Conservation (phyloP, 2,888 invertebrate genomes). For the Melipona bicolor region DNA sequence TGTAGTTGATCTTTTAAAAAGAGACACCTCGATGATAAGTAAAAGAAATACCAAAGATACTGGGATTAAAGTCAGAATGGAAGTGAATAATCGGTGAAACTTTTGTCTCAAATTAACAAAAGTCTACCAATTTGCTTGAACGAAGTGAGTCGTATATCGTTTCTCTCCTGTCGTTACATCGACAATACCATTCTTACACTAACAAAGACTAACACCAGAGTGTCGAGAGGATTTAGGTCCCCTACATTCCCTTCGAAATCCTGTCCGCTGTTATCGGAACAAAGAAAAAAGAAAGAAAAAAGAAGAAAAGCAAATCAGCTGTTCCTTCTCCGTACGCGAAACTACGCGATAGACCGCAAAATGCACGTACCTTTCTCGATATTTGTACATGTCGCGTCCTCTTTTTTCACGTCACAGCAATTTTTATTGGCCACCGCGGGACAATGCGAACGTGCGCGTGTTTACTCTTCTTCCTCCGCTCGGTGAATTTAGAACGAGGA, state of each 20-base stretch:
- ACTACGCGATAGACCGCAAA: background rate
- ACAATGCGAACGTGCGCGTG: background rate
- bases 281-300: background rate
- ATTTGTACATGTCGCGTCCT: background rate
- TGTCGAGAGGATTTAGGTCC: background rate
- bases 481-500: conserved; percentile 4
- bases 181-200: background rate
- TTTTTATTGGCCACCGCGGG: background rate
- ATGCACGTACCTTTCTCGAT: background rate
- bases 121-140: background rate
- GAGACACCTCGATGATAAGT: conserved; percentile 8
- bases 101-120: background rate
- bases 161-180: background rate
- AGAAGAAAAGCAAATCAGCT: background rate
- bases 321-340: background rate
- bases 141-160: background rate
- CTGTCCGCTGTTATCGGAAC: too few relatives aligned
- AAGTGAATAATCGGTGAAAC: background rate
- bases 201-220: too few relatives aligned
- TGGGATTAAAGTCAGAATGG: background rate
- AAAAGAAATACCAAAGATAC: background rate
- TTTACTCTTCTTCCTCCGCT: background rate
- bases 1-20: conserved; percentile 24
- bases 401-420: background rate
- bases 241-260: background rate